Evolutionary conservation across 2,888 invertebrate species (phyloP), one percentile per base, ranked within the genome.

Genomic region (Galerucella calmariensis): DNA sequence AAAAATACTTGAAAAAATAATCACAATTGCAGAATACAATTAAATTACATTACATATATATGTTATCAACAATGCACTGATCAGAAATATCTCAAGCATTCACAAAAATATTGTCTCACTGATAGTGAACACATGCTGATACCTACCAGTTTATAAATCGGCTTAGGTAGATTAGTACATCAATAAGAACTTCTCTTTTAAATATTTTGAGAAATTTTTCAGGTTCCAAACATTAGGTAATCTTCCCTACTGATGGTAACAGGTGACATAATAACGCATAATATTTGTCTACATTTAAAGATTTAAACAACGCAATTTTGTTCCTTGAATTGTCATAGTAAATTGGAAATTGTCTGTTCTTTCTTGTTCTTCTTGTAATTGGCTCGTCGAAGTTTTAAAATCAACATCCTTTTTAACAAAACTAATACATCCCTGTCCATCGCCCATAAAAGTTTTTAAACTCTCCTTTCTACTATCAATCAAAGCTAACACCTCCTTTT

Each of bases 281-380:
- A 46, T 12, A 46, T 2, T 12, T 48, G 14, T 11, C 0, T 48
- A 48, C 11, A 35, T n/a, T 89, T 83, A 87, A 80, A 94, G 94
- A 87, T 95, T 94, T 69, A 95, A 90, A 85, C 95, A 95, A 84
- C 94, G 94, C 79, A 95, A 85, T 81, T 92, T 92, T 87, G 93
- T 94, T 72, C 92, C 91, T 14, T 93, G 92, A 73, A 95, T 89
- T 82, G 93, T 90, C 0, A 94, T 91, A 11, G 93, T 92, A 82
- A 92, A 94, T 81, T 94, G 92, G 86, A 91, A 92, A 70, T 92
- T 88, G 69, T 89, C 90, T 61, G 88, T 77, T 63, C 86, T 78
- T 75, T 81, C 84, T 41, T 69, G 41, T 48, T 72, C 71, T 63
- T 78, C 74, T 58, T 77, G 66, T 56, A 78, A 75, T n/a, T 73